phyloP scores from a whole-genome alignment of 92 coral and sea anemone genomes.

The Heliopora coerulea region DNA sequence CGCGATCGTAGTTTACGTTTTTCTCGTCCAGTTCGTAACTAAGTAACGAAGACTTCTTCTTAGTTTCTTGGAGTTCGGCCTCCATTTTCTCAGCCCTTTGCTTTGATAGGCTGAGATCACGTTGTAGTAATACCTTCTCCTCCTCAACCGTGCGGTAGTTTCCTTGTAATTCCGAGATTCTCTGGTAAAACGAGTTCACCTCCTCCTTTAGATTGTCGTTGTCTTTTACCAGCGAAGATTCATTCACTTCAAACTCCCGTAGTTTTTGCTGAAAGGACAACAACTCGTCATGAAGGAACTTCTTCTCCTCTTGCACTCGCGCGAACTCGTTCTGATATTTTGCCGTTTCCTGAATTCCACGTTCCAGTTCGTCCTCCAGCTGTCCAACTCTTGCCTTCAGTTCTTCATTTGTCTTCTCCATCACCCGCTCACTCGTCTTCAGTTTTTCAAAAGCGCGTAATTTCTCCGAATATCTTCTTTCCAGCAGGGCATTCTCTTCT shows the following conservation, averaged over 20 bases:
- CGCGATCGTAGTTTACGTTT: slow-evolving; percentile 61
- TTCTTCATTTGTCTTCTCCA: slow-evolving; percentile 60
- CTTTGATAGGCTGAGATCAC: slow-evolving; percentile 75
- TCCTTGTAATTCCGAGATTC: slow-evolving; percentile 82
- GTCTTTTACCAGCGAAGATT: slow-evolving; percentile 66
- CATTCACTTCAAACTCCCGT: slow-evolving; percentile 82
- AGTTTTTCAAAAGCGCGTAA: slow-evolving; percentile 67
- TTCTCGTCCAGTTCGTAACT: slow-evolving; percentile 68
- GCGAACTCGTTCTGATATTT: slow-evolving; percentile 76
- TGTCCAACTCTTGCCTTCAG: slow-evolving; percentile 58
- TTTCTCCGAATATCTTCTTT: slow-evolving; percentile 70
- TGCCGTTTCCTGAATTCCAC: slow-evolving; percentile 59
- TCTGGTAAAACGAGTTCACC: slow-evolving; percentile 77
- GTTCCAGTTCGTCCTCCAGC: slow-evolving; percentile 64
- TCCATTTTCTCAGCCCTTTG: slow-evolving; percentile 72
- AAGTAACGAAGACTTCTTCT: slow-evolving; percentile 58
- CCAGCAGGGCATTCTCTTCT: slow-evolving; percentile 67
- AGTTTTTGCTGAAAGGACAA: slow-evolving; percentile 72
- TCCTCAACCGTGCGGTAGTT: slow-evolving; percentile 79
- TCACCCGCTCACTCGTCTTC: slow-evolving; percentile 61
- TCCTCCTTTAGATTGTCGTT: slow-evolving; percentile 81
- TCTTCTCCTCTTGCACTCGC: slow-evolving; percentile 67
- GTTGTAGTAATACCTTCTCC: slow-evolving; percentile 78
- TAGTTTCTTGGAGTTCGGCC: slow-evolving; percentile 64
- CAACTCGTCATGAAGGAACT: slow-evolving; percentile 80